These are phyloP conservation scores for Stichopus chloronotus DNA, from an alignment of 35 echinoderm and acorn worm species.

Conservation along the genomic window DNA sequence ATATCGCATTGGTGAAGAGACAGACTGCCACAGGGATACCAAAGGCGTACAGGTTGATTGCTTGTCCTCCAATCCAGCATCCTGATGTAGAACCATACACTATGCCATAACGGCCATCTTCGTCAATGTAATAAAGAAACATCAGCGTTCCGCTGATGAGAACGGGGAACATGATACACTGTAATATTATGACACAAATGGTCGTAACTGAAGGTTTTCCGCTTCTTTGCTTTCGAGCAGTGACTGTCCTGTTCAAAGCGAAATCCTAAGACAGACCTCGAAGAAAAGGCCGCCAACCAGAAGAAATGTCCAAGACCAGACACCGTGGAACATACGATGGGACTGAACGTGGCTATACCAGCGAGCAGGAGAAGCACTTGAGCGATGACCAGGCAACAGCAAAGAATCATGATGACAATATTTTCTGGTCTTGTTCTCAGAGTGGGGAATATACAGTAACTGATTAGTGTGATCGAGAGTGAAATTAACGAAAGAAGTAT, in stretches of 20 bases:
- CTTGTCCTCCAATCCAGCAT: conserved; percentile 53
- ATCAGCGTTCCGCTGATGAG: not conserved
- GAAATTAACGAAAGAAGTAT: not conserved
- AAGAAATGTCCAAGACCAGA: conserved; percentile 17
- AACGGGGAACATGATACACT: not conserved
- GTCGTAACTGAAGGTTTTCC: not conserved
- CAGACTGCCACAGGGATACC: conserved; percentile 40
- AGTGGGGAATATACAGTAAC: not conserved
- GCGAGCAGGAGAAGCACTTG: not conserved
- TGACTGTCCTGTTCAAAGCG: not conserved
- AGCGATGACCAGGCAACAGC: not conserved
- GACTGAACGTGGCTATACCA: not conserved
- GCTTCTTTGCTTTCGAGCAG: not conserved
- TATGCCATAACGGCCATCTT: not conserved
- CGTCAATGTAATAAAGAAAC: not conserved
- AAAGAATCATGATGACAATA: not conserved
- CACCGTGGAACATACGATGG: not conserved
- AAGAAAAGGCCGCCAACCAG: conserved; percentile 8
- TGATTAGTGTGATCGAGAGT: conserved; percentile 1
- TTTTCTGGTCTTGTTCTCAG: not conserved
- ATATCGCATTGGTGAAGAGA: conserved; percentile 38
- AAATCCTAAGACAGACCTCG: not conserved
- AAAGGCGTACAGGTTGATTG: conserved; percentile 47
- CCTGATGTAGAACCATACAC: conserved; percentile 18
- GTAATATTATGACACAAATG: not conserved